A percentile compares a stretch with the other conserved stretches of the same genome.
Conservation (phyloP, 2,113 vertebrate genomes). For the Cinclus mexicanus region DNA sequence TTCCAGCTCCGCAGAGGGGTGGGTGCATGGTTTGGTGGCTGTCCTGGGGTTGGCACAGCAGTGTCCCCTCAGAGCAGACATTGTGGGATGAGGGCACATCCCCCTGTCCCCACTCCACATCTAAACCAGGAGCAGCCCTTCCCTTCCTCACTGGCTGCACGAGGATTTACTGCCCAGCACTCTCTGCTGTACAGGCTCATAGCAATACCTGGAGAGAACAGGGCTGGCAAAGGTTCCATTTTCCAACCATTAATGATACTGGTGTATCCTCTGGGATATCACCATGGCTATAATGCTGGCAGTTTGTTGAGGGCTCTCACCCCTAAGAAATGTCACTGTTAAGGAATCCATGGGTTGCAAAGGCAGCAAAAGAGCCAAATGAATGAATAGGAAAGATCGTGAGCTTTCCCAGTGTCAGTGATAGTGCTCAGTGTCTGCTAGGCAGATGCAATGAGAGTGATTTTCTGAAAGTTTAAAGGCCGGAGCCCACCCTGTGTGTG, state of each 20-base stretch:
- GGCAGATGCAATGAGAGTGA: background rate
- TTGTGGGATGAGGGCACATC: fast-evolving
- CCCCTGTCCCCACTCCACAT: fast-evolving
- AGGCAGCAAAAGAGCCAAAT: background rate
- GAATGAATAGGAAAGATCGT: background rate
- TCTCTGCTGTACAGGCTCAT: fast-evolving
- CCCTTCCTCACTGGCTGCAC: fast-evolving
- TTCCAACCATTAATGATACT: background rate
- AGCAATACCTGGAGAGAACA: background rate
- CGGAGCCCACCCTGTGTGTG: background rate
- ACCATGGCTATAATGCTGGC: background rate
- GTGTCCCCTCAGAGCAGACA: background rate
- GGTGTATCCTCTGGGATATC: fast-evolving
- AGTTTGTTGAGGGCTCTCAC: background rate
- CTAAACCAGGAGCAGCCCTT: fast-evolving
- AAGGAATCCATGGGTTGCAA: background rate
- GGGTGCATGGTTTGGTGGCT: background rate
- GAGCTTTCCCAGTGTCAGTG: fast-evolving
- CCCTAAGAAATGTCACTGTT: background rate
- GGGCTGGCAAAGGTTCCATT: background rate
- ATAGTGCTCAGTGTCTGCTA: background rate
- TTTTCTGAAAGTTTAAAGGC: background rate
- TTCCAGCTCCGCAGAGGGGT: fast-evolving
- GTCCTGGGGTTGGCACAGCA: background rate
- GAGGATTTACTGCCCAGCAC: background rate